A percentile compares a stretch with the other conserved stretches of the same genome.
These are phyloP conservation scores for Antitype chi DNA, from an alignment of 2,888 invertebrate genomes.

Conservation along the genomic window DNA sequence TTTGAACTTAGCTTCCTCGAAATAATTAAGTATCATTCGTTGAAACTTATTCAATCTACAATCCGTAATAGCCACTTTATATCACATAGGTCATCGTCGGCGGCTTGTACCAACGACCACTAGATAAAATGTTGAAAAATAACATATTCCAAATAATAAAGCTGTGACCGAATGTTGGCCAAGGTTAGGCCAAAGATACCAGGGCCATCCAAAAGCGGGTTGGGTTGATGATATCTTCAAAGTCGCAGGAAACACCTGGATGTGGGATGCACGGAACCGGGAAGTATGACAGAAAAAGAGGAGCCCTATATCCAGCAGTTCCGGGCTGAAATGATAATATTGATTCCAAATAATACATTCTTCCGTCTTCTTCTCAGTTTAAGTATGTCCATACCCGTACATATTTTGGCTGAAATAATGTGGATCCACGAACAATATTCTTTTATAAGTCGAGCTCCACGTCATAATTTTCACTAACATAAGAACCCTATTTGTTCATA, in stretches of 20 bases:
- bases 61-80: neutral
- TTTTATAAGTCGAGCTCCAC: neutral
- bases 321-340: too few species aligned
- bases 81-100: neutral
- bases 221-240: too few species aligned
- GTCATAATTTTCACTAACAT: constrained; percentile 16
- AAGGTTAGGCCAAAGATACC: too few species aligned
- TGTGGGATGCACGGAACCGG: too few species aligned
- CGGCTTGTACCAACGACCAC: neutral
- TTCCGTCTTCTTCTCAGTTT: too few species aligned
- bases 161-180: too few species aligned
- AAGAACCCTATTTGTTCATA: constrained; percentile 19
- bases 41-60: neutral
- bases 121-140: neutral
- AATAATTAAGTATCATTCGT: constrained; percentile 1
- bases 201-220: too few species aligned
- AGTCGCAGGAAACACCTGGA: too few species aligned
- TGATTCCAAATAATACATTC: too few species aligned
- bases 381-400: neutral
- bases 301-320: too few species aligned
- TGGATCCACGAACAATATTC: neutral
- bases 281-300: too few species aligned
- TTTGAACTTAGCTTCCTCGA: neutral
- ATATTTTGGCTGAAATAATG: neutral
- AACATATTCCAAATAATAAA: neutral